Percentiles rank a stretch among this genome's conserved stretches.
phyloP scores from a whole-genome alignment of 2,888 invertebrate genomes.

The Alcis repandata region DNA sequence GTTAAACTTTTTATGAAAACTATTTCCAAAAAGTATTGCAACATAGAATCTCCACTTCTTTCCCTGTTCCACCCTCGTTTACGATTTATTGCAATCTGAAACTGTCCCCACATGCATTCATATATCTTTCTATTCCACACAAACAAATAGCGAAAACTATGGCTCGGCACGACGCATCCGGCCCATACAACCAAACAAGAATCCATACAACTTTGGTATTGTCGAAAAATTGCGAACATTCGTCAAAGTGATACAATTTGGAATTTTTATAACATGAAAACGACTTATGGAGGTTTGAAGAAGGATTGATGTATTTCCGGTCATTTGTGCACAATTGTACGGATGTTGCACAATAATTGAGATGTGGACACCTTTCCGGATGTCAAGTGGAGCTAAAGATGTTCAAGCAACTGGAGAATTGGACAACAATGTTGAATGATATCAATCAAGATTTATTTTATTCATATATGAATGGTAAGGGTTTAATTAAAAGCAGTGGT shows the following conservation, averaged over 20 bases:
- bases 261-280: slow-evolving; percentile 24
- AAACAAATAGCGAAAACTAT: slow-evolving; percentile 63
- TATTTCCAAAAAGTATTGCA: background rate
- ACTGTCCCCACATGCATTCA: slow-evolving; percentile 80
- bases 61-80: slow-evolving; percentile 70
- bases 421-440: background rate
- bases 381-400: slow-evolving; percentile 51
- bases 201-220: slow-evolving; percentile 56
- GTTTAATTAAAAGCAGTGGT: too few species aligned
- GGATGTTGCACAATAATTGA: slow-evolving; percentile 65
- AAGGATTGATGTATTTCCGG: slow-evolving; percentile 56
- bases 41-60: slow-evolving; percentile 50
- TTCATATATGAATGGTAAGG: too few species aligned
- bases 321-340: slow-evolving; percentile 44
- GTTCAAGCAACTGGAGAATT: background rate
- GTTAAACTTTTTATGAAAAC: background rate
- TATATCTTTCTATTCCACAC: slow-evolving; percentile 67
- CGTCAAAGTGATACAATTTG: slow-evolving; percentile 48
- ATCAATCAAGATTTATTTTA: background rate
- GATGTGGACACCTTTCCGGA: slow-evolving; percentile 52
- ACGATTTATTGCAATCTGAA: slow-evolving; percentile 82
- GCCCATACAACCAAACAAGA: slow-evolving; percentile 62
- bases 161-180: slow-evolving; percentile 76
- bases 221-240: slow-evolving; percentile 54
- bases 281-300: slow-evolving; percentile 36